These are phyloP conservation scores for Aegypius monachus DNA, from an alignment of 2,113 vertebrate species.

Conservation along the genomic window DNA sequence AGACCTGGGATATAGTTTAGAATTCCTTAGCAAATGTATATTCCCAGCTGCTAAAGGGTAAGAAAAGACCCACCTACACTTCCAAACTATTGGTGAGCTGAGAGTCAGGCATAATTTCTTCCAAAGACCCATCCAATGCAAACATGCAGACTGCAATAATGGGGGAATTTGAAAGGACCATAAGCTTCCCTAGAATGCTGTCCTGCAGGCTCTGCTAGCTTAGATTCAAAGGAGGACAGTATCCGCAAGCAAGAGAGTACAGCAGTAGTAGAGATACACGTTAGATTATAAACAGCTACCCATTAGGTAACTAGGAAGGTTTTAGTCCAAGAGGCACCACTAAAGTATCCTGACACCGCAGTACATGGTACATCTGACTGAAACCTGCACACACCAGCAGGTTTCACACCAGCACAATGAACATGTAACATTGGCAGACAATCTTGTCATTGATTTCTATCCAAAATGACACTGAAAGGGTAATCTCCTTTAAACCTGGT, in stretches of 20 bases:
- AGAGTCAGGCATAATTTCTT: not conserved
- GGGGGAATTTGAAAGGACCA: not conserved
- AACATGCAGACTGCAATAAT: not conserved
- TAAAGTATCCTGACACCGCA: not conserved
- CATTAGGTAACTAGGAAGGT: not conserved
- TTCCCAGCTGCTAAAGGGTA: not conserved
- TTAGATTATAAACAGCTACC: not conserved
- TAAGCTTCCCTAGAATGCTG: not conserved
- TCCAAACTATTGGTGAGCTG: not conserved
- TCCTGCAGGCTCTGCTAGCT: not conserved
- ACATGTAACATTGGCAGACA: not conserved
- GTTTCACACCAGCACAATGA: not conserved
- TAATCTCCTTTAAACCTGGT: not conserved
- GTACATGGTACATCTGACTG: not conserved
- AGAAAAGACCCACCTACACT: not conserved
- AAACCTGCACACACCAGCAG: not conserved
- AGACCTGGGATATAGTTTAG: not conserved
- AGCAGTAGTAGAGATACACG: not conserved
- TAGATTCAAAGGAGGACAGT: not conserved
- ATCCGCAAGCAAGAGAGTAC: not conserved
- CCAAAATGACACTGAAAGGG: not conserved
- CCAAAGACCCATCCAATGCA: not conserved
- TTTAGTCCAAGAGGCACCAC: not conserved
- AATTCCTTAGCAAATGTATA: not conserved
- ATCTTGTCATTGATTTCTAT: not conserved